Percentiles rank a stretch among this genome's conserved stretches.
phyloP scores from a whole-genome alignment of 2,113 vertebrate genomes.

The Irena cyanogastra region DNA sequence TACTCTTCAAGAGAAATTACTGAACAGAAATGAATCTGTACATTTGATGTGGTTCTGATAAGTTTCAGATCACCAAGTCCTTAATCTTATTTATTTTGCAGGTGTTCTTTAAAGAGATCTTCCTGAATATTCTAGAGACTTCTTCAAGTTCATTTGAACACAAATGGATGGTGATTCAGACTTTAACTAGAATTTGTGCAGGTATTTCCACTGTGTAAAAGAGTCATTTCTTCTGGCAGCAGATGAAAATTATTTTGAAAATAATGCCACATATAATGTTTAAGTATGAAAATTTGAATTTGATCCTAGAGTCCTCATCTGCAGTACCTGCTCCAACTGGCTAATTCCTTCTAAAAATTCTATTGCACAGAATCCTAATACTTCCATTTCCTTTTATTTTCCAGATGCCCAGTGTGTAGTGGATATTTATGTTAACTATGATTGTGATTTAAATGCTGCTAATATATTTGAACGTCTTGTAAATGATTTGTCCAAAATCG shows the following conservation, averaged over 20 bases:
- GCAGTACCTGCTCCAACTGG: background rate
- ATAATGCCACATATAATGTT: background rate
- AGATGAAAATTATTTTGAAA: background rate
- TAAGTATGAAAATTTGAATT: background rate
- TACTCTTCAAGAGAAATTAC: background rate
- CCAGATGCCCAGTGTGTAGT: constrained; percentile 97
- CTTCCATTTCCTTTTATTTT: constrained; percentile 1
- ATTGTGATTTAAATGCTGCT: constrained; percentile 96
- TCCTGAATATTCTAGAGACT: constrained; percentile 96
- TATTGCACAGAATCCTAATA: background rate
- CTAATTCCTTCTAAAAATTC: background rate
- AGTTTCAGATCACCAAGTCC: background rate
- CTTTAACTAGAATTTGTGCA: constrained; percentile 96
- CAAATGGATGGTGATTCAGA: constrained; percentile 99
- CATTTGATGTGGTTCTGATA: background rate
- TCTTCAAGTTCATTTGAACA: constrained; percentile 97
- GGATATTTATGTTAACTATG: constrained; percentile 98
- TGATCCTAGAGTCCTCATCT: background rate
- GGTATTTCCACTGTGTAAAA: constrained; percentile 68
- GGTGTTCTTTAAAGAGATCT: constrained; percentile 99
- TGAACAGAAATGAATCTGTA: background rate
- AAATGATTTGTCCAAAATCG: constrained; percentile 96
- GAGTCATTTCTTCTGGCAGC: background rate
- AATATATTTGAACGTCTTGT: constrained; percentile 98
- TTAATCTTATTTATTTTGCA: constrained; percentile 50